Evolutionary conservation across 2,888 invertebrate genomes (phyloP), one percentile per base, ranked within the genome.

Genomic region (Podabrus alpinus): DNA sequence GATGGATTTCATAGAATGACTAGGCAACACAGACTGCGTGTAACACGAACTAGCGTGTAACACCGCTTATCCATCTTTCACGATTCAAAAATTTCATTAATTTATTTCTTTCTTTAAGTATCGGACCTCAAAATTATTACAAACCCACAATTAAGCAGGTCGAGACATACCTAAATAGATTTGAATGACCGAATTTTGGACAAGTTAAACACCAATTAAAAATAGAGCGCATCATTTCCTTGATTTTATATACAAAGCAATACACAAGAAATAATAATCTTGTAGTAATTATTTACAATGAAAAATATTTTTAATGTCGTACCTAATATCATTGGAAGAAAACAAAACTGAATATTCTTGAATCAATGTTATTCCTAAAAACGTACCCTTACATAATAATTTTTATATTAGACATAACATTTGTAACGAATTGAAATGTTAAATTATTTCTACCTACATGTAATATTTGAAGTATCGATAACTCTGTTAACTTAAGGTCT

Each of bases 231-330:
- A 76, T 73, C 71, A 21, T 73, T 73, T 73, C 76, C 73, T 66
- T 69, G 45, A 45, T 45, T 59, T 71, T 76, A 76, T 76, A 29
- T 76, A 76, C 73, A 76, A 76, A 76, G 68, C 73, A 76, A 68
- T 72, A 70, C 66, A 71, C 72, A 72, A 45, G 2, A 45, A 45
- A 45, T 9, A 1, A 45, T 9, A 45, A n/a, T 45, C 13, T 45
- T 45, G 45, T 45, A 29, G 29, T 29, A 45, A 75, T 66, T 66
- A 67, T 69, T 72, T 67, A 69, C 62, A 64, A 64, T 45, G n/a
- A 45, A 45, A 45, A 45, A 45, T 45, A 45, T 24, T 24, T 9
- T 24, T 24, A 24, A 24, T 24, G 24, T 24, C 24, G 9, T 45
- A n/a, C 7, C n/a, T 45, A 45, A 45, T 45, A 45, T 45, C 45